phyloP scores from a whole-genome alignment of 2,797 vertebrate genomes.

The Syncerus caffer region DNA sequence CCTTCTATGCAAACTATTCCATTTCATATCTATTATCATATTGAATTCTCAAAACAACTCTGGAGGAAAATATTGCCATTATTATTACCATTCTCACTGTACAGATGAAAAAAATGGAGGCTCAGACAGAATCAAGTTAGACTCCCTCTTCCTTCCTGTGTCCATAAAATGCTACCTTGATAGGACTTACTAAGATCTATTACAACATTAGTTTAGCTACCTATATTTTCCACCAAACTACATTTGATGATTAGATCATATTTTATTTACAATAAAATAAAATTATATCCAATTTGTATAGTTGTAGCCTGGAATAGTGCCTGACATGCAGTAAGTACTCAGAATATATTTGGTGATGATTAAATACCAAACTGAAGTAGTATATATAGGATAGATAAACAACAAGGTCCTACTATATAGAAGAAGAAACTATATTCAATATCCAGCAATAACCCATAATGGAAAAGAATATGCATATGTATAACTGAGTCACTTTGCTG shows the following conservation, averaged over 20 bases:
- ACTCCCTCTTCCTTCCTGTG: neutral
- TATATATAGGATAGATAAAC: neutral
- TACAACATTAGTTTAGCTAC: neutral
- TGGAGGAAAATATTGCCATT: neutral
- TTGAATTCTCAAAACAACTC: constrained; percentile 28
- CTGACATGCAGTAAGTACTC: neutral
- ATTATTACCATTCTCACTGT: neutral
- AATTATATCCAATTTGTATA: neutral
- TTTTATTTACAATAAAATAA: neutral
- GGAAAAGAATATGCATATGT: neutral
- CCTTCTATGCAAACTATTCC: constrained; percentile 2
- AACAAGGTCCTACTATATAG: neutral
- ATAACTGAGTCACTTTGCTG: neutral
- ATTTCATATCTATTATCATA: constrained; percentile 3
- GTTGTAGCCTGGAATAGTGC: neutral
- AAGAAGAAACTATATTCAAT: neutral
- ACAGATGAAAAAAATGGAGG: neutral
- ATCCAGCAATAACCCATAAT: neutral
- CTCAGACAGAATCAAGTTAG: neutral
- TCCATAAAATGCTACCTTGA: constrained; percentile 16
- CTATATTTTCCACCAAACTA: neutral
- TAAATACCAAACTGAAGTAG: neutral
- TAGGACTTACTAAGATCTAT: neutral
- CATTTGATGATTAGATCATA: neutral
- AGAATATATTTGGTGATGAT: constrained; percentile 6